A percentile compares a stretch with the other conserved stretches of the same genome.
Evolutionary conservation across 2,888 invertebrate species (phyloP).

Genomic region (Polylopha cassiicola): DNA sequence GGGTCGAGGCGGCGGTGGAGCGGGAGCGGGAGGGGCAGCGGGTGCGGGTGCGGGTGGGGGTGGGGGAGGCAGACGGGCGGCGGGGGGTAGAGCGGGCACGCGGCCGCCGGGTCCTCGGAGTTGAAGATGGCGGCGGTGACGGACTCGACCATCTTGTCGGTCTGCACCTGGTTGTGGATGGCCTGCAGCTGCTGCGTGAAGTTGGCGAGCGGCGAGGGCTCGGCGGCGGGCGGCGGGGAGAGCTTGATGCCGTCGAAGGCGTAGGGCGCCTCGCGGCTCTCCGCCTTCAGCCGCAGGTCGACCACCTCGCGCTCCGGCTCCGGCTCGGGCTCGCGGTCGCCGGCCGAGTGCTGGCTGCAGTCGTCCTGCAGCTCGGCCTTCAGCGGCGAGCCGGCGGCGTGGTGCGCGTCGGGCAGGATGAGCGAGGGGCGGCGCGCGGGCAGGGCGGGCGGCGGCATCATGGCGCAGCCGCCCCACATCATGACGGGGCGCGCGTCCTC

Average conservation of each 20-base stretch:
- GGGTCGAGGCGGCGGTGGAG: conserved; percentile 4
- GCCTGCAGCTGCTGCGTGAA: conserved; percentile 70
- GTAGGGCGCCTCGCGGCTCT: conserved; percentile 56
- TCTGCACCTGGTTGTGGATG: conserved; percentile 69
- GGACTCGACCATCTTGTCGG: conserved; percentile 73
- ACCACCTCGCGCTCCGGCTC: conserved; percentile 73
- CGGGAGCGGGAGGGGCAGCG: conserved; percentile 27
- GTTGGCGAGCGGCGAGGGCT: conserved; percentile 57
- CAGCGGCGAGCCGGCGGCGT: no score
- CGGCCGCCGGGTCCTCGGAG: conserved; percentile 52
- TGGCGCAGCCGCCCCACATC: conserved; percentile 72
- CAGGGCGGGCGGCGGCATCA: conserved; percentile 83
- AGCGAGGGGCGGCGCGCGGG: conserved; percentile 80
- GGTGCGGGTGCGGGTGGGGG: conserved; percentile 41
- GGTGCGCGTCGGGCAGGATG: conserved; percentile 76
- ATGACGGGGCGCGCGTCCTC: conserved; percentile 52
- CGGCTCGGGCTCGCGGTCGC: conserved; percentile 28
- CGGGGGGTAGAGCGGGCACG: conserved; percentile 52
- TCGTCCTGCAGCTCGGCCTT: no score
- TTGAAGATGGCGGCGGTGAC: conserved; percentile 74
- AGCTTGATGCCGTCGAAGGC: conserved; percentile 74
- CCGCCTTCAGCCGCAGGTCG: conserved; percentile 83
- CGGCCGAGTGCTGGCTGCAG: conserved; percentile 34
- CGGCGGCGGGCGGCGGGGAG: conserved; percentile 62
- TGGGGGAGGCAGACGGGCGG: no score